phyloP scores from a whole-genome alignment of 2,797 vertebrate species.

The Lutjanus argentimaculatus region DNA sequence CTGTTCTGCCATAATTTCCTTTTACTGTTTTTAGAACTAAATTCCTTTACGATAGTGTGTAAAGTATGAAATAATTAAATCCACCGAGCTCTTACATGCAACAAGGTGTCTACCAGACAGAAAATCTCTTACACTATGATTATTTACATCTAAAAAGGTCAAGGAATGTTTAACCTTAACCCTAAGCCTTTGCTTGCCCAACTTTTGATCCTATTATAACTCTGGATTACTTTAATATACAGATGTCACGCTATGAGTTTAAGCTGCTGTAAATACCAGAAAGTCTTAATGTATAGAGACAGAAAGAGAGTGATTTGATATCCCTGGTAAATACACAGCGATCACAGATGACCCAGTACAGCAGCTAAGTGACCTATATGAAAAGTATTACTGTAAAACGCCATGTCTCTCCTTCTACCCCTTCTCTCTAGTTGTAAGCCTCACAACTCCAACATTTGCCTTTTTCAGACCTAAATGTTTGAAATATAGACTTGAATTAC shows the following conservation, averaged over 20 bases:
- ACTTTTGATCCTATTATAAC: constrained; percentile 57
- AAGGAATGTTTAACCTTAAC: constrained; percentile 28
- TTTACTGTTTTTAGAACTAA: neutral
- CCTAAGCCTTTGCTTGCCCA: neutral
- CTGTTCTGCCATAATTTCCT: neutral
- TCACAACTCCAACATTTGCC: neutral
- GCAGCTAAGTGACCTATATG: constrained; percentile 64
- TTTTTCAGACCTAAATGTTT: constrained; percentile 8
- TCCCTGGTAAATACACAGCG: constrained; percentile 36
- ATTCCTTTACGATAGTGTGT: neutral
- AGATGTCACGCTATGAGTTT: constrained; percentile 55
- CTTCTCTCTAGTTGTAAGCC: constrained; percentile 14
- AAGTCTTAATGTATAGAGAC: constrained; percentile 53
- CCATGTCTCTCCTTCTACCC: constrained; percentile 11
- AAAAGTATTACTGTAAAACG: constrained; percentile 36
- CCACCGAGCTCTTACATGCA: neutral
- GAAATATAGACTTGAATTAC: neutral
- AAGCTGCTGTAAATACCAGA: constrained; percentile 66
- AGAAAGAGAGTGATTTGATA: constrained; percentile 37
- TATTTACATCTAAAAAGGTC: constrained; percentile 51
- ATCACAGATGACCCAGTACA: constrained; percentile 28
- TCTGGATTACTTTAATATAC: constrained; percentile 48
- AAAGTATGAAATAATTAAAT: neutral
- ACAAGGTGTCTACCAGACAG: neutral
- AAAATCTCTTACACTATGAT: constrained; percentile 5